phyloP scores from a whole-genome alignment of 1,140 invertebrate species.

The Pseudachorutes palmiensis region DNA sequence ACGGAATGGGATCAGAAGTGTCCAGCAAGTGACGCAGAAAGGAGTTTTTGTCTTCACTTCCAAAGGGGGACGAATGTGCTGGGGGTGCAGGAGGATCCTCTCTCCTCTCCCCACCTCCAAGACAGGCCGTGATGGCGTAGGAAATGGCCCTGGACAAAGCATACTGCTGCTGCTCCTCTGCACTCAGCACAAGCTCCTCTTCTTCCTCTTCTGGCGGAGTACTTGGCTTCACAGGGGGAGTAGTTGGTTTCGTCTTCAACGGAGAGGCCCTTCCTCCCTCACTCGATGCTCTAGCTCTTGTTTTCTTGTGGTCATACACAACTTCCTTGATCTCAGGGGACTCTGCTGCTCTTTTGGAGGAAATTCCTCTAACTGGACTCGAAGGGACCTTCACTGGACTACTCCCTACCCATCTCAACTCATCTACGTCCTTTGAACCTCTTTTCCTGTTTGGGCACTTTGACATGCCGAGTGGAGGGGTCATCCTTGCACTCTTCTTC shows the following conservation, averaged over 20 bases:
- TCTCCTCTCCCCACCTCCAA: conserved; percentile 15
- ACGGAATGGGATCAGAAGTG: conserved; percentile 34
- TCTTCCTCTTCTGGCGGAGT: no score
- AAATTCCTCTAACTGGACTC: background rate
- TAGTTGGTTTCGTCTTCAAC: no score
- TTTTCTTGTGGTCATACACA: background rate
- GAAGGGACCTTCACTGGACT: background rate
- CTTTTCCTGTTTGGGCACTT: no score
- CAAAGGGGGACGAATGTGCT: background rate
- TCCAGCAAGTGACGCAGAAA: conserved; percentile 33
- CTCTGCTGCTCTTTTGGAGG: background rate
- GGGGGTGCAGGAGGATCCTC: background rate
- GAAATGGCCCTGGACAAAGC: conserved; percentile 32
- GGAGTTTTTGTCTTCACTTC: conserved; percentile 23
- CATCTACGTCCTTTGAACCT: no score
- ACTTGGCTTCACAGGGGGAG: no score
- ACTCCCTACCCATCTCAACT: no score
- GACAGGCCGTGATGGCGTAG: conserved; percentile 31
- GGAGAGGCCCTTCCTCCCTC: background rate
- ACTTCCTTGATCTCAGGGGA: background rate
- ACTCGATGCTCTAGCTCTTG: background rate
- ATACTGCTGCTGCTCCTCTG: conserved; percentile 20
- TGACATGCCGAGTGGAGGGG: no score
- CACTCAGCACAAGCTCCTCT: background rate
- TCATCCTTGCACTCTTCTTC: no score